Base-by-base conservation (phyloP, 2,888 invertebrate genomes). In the Taphrorychus bicolor region DNA sequence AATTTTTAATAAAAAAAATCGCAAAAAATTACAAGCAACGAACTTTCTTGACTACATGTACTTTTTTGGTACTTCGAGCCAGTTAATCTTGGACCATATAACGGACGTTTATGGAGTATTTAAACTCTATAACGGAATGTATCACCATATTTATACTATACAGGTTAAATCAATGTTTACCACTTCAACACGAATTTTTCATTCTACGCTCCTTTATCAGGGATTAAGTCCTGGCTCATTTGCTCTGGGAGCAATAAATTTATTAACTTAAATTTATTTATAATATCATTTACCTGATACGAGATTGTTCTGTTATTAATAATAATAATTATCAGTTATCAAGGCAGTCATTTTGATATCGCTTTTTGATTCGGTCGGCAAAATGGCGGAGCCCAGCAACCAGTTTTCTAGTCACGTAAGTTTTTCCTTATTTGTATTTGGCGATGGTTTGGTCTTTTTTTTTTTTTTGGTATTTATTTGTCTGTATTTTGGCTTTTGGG, bases 271-370 rank as follows among this genome's bases (percentile, higher is more conserved):
- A 71, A 71, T 71, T 69, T 71, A 71, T 69, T 71, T 71, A 71
- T 69, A 71, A 71, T 71, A 69, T 66, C 56, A 60, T 68, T 66
- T 60, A 62, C 65, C 68, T 59, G 65, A 68, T 59, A 67, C 66
- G 16, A 61, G 67, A 59, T 72, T 74, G 71, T 73, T 71, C 70
- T 71, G 71, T 70, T 70, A 70, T 71, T 71, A 72, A 67, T 62
- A 66, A 14, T n/a, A n/a, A 66, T 63, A 59, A 66, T 66, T 70
- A 66, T 66, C 57, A 59, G 48, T 70, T 70, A 70, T 73, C 71
- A 68, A 66, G 72, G 74, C 74, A 21, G 76, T 77, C 76, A 75
- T 75, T 74, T 74, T 63, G 70, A 71, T 73, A 73, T 74, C 73
- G 73, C 75, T 72, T 64, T 59, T 40, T 32, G 52, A 59, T 61